Evolutionary conservation across 2,113 vertebrate genomes (phyloP), one percentile per base, ranked within the genome.

Genomic region (Scartelaos histophorus): DNA sequence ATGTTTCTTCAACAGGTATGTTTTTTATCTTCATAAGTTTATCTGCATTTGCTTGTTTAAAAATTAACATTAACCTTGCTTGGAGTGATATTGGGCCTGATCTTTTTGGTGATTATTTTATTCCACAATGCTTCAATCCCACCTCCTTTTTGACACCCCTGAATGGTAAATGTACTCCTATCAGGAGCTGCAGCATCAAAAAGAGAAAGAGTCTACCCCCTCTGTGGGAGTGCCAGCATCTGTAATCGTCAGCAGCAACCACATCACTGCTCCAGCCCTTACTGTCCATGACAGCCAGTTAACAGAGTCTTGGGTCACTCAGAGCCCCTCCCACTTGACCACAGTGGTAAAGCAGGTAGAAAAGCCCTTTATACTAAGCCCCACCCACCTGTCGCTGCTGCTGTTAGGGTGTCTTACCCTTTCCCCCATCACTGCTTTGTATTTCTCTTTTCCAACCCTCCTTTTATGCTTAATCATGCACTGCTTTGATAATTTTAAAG

Each of bases 1-100:
- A 95, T 98, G 95, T 97, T 98, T 89, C 93, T 98, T 51, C 96
- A 98, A 74, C 97, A 98, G 97, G 96, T 95, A 91, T 92, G 91
- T 88, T 54, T 35, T 69, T 25, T 19, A 17, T 22, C 45, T 10
- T 53, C 71, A 38, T 57, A 65, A 10, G 35, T 78, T 74, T 71
- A 15, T 15, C 1, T 25, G 22, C 13, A 22, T 46, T 78, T n/a
- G 38, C 22, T 72, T 82, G 22, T 84, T 72, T 57, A 82, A 69
- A 29, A 61, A 69, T 88, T 87, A 85, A 87, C 77, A 81, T 76
- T 86, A 68, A 76, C 61, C 78, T 65, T 88, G 80, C 86, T 88
- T 66, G 82, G 84, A 82, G 83, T 88, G 84, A 78, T 82, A 69
- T 80, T 82, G 84, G 78, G 76, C 88, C 82, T 91, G 89, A 92